Base-by-base conservation (phyloP, 2,113 vertebrate genomes). In the Lethenteron reissneri region DNA sequence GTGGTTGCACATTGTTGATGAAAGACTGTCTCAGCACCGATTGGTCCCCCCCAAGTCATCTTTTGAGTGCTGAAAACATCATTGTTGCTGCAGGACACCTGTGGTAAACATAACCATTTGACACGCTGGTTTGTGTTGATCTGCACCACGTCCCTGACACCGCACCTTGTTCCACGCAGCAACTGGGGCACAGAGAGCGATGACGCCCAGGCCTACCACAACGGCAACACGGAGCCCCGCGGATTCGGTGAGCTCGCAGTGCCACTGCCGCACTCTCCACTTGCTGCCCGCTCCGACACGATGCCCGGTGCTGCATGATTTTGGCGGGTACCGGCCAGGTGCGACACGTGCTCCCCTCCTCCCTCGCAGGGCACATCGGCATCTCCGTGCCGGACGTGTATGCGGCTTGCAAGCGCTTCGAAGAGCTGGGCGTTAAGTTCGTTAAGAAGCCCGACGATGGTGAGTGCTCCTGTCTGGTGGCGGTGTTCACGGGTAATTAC, bases 181-280 rank as follows among this genome's bases (percentile, higher is more conserved):
- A 99, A 99, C 75, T 99, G 94, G 94, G 94, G 92, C 71, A 90
- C 90, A 1, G 92, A 97, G 80, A 80, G 80, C 19, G 89, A 96
- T 73, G 88, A 91, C 70, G 83, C 73, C 69, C 85, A 82, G 76
- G 79, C 84, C 69, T 97, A 99, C 11, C 94, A 99, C 78, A 95
- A 84, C 5, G 89, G 92, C 72, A 99, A 99, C 80, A 86, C 92
- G n/a, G 92, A 97, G 76, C 92, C 94, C 14, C 83, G 92, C 70
- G 92, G 94, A 74, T 99, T 88, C 72, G 94, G 94, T 97, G 82
- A 74, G 81, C 78, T 57, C 25, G 4, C 41, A 41, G 41, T 41
- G 41, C 41, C 41, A 41, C 41, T 41, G 41, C 41, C 41, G 5
- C 41, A 41, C 41, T 41, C 41, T 41, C 41, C 41, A 7, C 41